These are phyloP conservation scores for Irena cyanogastra DNA, from an alignment of 2,113 vertebrate genomes.

Conservation along the genomic window DNA sequence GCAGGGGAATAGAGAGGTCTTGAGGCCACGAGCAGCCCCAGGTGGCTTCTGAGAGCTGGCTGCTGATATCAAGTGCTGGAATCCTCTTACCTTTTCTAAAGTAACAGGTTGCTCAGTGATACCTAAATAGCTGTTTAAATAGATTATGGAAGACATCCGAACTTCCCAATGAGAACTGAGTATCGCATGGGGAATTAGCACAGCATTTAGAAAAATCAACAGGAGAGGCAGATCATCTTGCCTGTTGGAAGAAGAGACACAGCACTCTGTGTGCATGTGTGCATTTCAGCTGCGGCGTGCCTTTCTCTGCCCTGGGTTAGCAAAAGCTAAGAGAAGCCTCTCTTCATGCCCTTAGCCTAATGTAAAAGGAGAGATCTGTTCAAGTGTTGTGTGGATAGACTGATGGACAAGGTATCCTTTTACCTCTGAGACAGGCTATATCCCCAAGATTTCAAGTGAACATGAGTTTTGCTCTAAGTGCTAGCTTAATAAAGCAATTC, in stretches of 20 bases:
- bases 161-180: conserved; percentile 63
- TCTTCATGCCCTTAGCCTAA: conserved; percentile 23
- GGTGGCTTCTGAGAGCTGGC: conserved; percentile 39
- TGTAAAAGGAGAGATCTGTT: conserved; percentile 15
- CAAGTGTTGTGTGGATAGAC: neutral
- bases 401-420: conserved; percentile 52
- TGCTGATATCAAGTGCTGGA: conserved; percentile 1
- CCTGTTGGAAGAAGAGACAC: neutral
- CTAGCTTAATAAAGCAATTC: conserved; percentile 47
- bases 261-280: neutral
- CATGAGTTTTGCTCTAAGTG: conserved; percentile 49
- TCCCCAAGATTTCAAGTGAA: conserved; percentile 47
- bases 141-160: conserved; percentile 62
- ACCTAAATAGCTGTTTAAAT: conserved; percentile 69
- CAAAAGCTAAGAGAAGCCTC: neutral
- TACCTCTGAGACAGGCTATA: conserved; percentile 28
- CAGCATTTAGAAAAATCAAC: conserved; percentile 36
- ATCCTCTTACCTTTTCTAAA: conserved; percentile 60
- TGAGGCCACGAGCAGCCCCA: neutral
- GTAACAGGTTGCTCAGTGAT: conserved; percentile 49
- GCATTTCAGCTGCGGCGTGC: neutral
- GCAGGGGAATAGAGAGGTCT: neutral
- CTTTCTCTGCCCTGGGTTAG: conserved; percentile 1
- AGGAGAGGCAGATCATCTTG: conserved; percentile 43
- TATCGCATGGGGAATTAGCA: conserved; percentile 42